Evolutionary conservation across 2,888 invertebrate species (phyloP), one percentile per base, ranked within the genome.

Genomic region (Agrypnus murinus): DNA sequence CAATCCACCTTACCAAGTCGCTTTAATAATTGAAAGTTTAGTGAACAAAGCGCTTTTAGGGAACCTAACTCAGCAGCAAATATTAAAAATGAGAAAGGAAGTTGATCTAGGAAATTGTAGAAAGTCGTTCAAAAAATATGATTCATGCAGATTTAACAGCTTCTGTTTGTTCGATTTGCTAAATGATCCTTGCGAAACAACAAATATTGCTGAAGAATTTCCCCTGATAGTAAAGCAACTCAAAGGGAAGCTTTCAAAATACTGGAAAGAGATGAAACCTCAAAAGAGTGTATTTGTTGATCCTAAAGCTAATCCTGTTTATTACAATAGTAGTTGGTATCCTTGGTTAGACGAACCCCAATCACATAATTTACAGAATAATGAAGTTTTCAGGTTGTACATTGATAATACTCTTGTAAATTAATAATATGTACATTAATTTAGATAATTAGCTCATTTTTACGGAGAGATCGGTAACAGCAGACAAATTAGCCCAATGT

Each of bases 161-260:
- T 75, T 77, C 19, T 84, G 83, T 60, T 74, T 84, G n/a, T 84
- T 83, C 64, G 82, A 84, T 65, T 68, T 84, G 0, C 34, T 72
- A 7, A 66, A 75, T 6, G 84, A 84, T 74, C 84, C 84, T 7
- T 84, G 83, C 63, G 84, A 84, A 74, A 82, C 81, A 5, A 77
- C 65, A 1, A 83, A 84, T 74, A 59, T 84, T 46, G 74, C 80
- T 0, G 38, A 66, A 0, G 65, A 78, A 8, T 60, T 68, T 15
- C 71, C 77, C 5, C 48, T 74, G 5, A 74, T 84, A 17, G 73
- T 74, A 0, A 15, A 59, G 8, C 55, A 46, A 31, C 72, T 84
- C 25, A 77, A 66, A n/a, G 15, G 55, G n/a, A 74, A 72, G 71
- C 58, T 84, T 32, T 10, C 46, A 1, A 8, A 78, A 12, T 81